These are phyloP conservation scores for Himalopsyche tibetana DNA, from an alignment of 2,888 invertebrate species.

Conservation along the genomic window DNA sequence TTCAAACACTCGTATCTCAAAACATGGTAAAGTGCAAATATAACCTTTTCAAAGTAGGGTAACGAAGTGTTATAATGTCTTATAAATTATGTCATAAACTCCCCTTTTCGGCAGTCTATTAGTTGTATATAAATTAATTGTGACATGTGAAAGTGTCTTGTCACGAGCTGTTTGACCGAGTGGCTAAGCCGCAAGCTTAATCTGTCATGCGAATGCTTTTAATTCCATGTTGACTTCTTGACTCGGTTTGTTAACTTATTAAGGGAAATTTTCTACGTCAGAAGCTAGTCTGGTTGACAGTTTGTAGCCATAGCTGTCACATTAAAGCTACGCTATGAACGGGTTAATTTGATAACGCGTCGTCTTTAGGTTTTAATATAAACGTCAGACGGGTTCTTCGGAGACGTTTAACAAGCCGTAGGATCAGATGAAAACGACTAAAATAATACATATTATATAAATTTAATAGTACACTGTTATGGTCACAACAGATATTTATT, in stretches of 20 bases:
- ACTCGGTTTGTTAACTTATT: neutral
- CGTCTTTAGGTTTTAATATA: constrained; percentile 4
- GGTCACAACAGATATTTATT: too few relatives aligned
- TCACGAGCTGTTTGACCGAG: neutral
- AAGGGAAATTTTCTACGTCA: neutral
- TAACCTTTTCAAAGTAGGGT: too few relatives aligned
- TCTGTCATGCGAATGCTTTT: neutral
- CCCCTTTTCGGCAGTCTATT: too few relatives aligned
- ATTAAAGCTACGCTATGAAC: constrained; percentile 17
- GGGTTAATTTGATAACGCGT: constrained; percentile 13
- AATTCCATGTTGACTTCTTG: neutral
- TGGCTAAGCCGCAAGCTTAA: neutral
- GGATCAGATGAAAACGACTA: too few relatives aligned
- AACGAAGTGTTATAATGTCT: too few relatives aligned
- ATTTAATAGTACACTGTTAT: too few relatives aligned
- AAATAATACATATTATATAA: too few relatives aligned
- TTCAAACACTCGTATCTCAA: too few relatives aligned
- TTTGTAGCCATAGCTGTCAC: neutral
- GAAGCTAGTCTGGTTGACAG: constrained; percentile 7
- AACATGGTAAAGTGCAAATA: too few relatives aligned
- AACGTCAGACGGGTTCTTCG: neutral
- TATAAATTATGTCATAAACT: too few relatives aligned
- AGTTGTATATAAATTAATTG: too few relatives aligned
- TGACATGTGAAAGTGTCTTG: too few relatives aligned
- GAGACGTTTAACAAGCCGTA: neutral